A percentile compares a stretch with the other conserved stretches of the same genome.
Evolutionary conservation across 1,140 invertebrate genomes (phyloP).

Genomic region (Leptonema lineaticorne): DNA sequence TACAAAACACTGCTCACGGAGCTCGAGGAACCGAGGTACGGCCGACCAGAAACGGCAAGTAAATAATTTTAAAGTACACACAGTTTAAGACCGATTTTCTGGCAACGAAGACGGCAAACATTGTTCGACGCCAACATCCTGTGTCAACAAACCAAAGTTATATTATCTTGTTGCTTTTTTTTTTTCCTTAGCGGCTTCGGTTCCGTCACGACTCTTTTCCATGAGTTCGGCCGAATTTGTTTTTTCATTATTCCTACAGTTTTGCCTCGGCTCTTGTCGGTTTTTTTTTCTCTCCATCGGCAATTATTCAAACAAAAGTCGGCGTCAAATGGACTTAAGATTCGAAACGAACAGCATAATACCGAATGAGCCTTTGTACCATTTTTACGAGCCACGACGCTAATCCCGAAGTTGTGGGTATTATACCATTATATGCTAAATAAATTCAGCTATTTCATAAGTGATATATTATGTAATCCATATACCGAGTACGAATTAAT

Average conservation of each 20-base stretch:
- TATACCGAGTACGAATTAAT: no score
- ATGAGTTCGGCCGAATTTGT: not conserved
- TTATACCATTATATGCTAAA: not conserved
- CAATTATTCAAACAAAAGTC: slow-evolving; percentile 14
- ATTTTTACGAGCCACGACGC: not conserved
- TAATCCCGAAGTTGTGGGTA: not conserved
- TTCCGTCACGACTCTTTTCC: slow-evolving; percentile 23
- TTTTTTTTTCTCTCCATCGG: not conserved
- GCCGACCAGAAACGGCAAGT: slow-evolving; percentile 17
- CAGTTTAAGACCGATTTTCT: slow-evolving; percentile 32
- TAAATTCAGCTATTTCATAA: no score
- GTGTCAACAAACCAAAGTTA: slow-evolving; percentile 29
- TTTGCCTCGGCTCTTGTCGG: no score
- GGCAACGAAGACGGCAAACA: slow-evolving; percentile 30
- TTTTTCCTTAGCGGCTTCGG: not conserved
- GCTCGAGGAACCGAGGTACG: not conserved
- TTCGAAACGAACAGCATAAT: not conserved
- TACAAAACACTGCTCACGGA: slow-evolving; percentile 6
- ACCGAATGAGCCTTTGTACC: not conserved
- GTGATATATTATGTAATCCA: no score
- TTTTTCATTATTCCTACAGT: not conserved
- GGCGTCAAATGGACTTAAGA: not conserved
- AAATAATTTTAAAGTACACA: slow-evolving; percentile 33
- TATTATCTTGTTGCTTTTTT: slow-evolving; percentile 16
- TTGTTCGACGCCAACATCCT: slow-evolving; percentile 29